phyloP scores from a whole-genome alignment of 2,888 invertebrate species.

The Campaea margaritaria region DNA sequence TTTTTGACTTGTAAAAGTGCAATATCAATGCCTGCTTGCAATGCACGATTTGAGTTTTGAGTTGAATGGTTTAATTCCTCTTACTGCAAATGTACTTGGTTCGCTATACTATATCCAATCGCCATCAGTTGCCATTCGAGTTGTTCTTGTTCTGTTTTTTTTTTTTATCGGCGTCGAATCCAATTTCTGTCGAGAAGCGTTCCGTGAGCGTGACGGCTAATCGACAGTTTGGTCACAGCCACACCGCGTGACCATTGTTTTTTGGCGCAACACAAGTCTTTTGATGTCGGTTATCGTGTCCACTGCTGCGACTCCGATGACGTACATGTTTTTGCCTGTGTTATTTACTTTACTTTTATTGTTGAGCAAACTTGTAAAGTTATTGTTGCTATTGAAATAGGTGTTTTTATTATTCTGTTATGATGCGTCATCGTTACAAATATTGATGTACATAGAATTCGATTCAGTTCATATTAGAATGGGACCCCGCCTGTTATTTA shows the following conservation, averaged over 20 bases:
- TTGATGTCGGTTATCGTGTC: not conserved
- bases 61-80: no score
- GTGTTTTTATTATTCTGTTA: conserved; percentile 1
- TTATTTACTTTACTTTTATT: conserved; percentile 11
- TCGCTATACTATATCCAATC: not conserved
- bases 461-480: conserved; percentile 3
- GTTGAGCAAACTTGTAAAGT: conserved; percentile 1
- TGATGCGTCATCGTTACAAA: not conserved
- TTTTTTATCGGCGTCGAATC: conserved; percentile 18
- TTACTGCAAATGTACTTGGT: conserved; percentile 45
- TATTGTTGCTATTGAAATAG: conserved; percentile 13
- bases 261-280: conserved; percentile 9
- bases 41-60: no score
- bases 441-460: conserved; percentile 2
- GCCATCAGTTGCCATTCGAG: conserved; percentile 10
- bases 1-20: no score
- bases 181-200: conserved; percentile 20
- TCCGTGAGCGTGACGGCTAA: conserved; percentile 30
- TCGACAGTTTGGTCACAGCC: conserved; percentile 31
- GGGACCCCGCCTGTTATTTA: not conserved
- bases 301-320: not conserved
- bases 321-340: not conserved
- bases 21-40: no score
- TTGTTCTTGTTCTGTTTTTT: conserved; percentile 17
- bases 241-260: conserved; percentile 30